phyloP scores from a whole-genome alignment of 1,140 invertebrate genomes.

The Melipona quadrifasciata region DNA sequence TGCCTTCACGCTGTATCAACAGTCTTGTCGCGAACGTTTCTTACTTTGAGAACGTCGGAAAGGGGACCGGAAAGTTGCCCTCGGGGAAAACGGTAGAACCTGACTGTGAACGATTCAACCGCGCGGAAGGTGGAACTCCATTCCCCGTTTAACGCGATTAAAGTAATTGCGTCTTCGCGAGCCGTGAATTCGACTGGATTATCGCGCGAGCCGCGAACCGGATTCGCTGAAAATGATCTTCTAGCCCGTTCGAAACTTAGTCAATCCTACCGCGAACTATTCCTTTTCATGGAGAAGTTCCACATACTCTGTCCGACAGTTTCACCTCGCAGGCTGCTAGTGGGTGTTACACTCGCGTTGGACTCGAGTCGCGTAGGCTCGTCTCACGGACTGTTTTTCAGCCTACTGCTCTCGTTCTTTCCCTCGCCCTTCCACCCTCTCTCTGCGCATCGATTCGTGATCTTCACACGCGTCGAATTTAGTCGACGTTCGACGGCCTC shows the following conservation, averaged over 20 bases:
- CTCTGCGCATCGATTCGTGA: constrained; percentile 28
- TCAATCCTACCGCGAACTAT: not conserved
- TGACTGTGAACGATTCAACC: not conserved
- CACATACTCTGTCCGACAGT: not conserved
- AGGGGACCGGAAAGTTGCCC: not conserved
- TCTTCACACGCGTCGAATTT: constrained; percentile 36
- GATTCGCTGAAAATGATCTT: not conserved
- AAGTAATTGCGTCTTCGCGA: not conserved
- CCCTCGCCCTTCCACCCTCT: not conserved
- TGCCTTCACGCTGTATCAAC: not conserved
- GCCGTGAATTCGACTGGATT: not conserved
- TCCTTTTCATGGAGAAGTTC: not conserved
- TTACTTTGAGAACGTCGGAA: not conserved
- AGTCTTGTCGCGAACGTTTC: not conserved
- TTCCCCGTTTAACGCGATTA: not conserved
- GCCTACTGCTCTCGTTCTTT: not conserved
- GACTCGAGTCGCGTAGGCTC: not conserved
- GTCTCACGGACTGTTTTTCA: not conserved
- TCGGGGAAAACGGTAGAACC: not conserved
- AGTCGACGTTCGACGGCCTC: constrained; percentile 30
- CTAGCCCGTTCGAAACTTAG: not conserved
- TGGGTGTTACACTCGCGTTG: not conserved
- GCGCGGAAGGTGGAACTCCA: not conserved
- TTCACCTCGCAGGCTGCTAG: not conserved
- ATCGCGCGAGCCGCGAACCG: not conserved